Base-by-base conservation (phyloP, 2,888 invertebrate species). In the Pachymerium ferrugineum region DNA sequence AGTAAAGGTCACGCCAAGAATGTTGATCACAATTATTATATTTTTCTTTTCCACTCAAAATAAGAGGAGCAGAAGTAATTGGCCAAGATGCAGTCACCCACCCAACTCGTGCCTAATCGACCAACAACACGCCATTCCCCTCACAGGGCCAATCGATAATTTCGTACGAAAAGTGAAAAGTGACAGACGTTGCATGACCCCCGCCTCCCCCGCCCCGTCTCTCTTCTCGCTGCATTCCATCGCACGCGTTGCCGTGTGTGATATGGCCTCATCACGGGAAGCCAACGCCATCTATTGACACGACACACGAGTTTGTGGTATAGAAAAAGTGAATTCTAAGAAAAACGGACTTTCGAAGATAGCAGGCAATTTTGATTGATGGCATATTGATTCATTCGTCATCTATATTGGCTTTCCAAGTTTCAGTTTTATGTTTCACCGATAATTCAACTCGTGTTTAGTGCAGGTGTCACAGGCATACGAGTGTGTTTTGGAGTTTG, bases 11-110 rank as follows among this genome's bases (percentile, higher is more conserved):
- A 54, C 47, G 47, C 47, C 47, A 54, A 54, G 47, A 54, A 54
- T 54, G 47, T 54, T 54, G 47, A 54, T 54, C 47, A 54, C 47
- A 54, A 54, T 54, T 54, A 54, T 54, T 54, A 54, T 54, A 54
- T 54, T 54, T n/a, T 54, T 54, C 47, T 54, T 22, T 54, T 54
- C 47, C 19, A 54, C 47, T 54, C 47, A 54, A 54, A 54, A 54
- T 54, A 54, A 19, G 47, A 54, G 47, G 47, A 54, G 47, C 47
- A 54, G 47, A 54, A 54, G 16, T 54, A 54, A 54, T 54, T 54
- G 47, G 47, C 47, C 47, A 54, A 54, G 47, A 54, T 54, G 47
- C 47, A 54, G 47, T 54, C 47, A 54, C 47, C 47, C 47, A 54
- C 16, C 47, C 47, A 54, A 54, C 47, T 54, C 47, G 12, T 54